These are phyloP conservation scores for Dolichallabes microphthalmus DNA, from an alignment of 2,113 vertebrate genomes.

Conservation along the genomic window DNA sequence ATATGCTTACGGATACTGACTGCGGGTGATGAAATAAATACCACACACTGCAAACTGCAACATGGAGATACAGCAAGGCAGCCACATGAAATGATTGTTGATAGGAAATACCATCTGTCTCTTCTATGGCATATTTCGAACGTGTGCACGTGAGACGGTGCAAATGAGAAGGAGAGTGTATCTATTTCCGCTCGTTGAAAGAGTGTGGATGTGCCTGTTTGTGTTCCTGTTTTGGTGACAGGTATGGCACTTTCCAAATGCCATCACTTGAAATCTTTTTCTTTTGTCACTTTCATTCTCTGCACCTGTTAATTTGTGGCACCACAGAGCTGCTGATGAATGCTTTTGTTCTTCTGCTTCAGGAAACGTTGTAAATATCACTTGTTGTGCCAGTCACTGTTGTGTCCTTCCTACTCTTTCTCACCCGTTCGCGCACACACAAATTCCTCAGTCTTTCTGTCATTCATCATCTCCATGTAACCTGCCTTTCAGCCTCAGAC, in stretches of 20 bases:
- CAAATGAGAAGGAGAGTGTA: conserved; percentile 51
- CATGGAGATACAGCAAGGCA: conserved; percentile 38
- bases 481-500: background rate
- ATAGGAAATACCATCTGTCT: conserved; percentile 49
- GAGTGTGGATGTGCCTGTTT: conserved; percentile 34
- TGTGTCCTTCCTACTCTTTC: background rate
- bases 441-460: background rate
- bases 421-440: background rate
- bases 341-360: conserved; percentile 19
- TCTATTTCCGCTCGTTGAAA: conserved; percentile 51
- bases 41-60: conserved; percentile 40
- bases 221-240: conserved; percentile 35
- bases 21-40: conserved; percentile 51
- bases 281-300: background rate
- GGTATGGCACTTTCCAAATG: conserved; percentile 42
- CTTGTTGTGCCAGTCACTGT: conserved; percentile 26
- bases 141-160: conserved; percentile 31
- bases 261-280: conserved; percentile 25
- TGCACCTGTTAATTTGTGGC: conserved; percentile 42
- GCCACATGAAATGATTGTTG: conserved; percentile 32
- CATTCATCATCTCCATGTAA: background rate
- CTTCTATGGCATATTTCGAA: conserved; percentile 33
- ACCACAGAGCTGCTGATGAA: conserved; percentile 29
- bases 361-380: conserved; percentile 16
- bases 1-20: conserved; percentile 46